These are phyloP conservation scores for Sceloporus tristichus DNA, from an alignment of 2,113 vertebrate species.

Conservation along the genomic window DNA sequence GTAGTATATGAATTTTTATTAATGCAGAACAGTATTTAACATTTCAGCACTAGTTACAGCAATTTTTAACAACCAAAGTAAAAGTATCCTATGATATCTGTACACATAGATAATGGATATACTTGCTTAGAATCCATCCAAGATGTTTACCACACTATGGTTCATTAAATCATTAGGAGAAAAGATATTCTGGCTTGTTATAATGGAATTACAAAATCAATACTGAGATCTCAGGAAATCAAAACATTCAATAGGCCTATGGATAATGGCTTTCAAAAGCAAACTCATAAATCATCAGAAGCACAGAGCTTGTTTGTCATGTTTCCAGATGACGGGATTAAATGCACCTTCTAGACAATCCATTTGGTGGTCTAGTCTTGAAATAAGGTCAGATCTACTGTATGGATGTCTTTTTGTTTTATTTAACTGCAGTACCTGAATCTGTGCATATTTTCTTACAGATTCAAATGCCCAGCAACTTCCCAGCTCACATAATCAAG, in stretches of 20 bases:
- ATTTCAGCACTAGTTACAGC: neutral
- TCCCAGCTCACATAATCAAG: neutral
- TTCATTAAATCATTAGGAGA: constrained; percentile 57
- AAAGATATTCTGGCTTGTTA: constrained; percentile 48
- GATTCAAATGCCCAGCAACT: neutral
- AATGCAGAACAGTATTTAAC: neutral
- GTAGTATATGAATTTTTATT: constrained; percentile 8
- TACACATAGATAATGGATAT: constrained; percentile 23
- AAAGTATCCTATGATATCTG: neutral
- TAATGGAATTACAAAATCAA: constrained; percentile 61
- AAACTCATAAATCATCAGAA: constrained; percentile 61
- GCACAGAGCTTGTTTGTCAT: constrained; percentile 60
- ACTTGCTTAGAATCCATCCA: constrained; percentile 1
- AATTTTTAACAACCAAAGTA: neutral
- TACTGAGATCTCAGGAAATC: constrained; percentile 60
- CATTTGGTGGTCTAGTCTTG: constrained; percentile 45
- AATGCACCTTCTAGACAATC: constrained; percentile 62
- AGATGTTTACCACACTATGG: constrained; percentile 44
- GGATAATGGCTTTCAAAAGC: constrained; percentile 70
- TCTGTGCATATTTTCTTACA: constrained; percentile 3
- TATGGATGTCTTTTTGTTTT: constrained; percentile 38
- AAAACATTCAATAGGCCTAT: constrained; percentile 51
- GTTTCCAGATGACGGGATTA: constrained; percentile 57
- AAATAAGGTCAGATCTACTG: constrained; percentile 62
- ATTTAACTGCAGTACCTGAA: constrained; percentile 26